Percentiles rank a stretch among this genome's conserved stretches.
phyloP scores from a whole-genome alignment of 2,888 invertebrate genomes.

The Alsophila aescularia region DNA sequence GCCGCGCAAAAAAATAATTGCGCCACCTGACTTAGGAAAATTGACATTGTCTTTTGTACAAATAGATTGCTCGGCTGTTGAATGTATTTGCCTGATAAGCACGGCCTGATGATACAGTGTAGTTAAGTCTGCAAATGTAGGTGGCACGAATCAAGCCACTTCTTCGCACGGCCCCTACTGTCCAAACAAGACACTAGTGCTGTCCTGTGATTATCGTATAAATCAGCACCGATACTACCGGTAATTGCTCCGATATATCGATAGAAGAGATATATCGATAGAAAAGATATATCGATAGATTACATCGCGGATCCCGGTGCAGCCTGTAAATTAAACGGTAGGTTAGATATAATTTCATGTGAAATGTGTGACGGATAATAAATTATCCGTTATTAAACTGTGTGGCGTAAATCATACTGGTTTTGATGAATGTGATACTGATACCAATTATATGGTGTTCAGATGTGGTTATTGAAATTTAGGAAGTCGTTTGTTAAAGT shows the following conservation, averaged over 20 bases:
- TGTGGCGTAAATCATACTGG: conserved; percentile 48
- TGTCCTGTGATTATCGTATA: conserved; percentile 76
- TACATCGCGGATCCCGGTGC: conserved; percentile 45
- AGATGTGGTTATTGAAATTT: conserved; percentile 11
- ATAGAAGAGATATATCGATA: conserved; percentile 47
- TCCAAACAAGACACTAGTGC: conserved; percentile 36
- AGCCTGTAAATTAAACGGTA: conserved; percentile 56
- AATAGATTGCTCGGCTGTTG: too few relatives aligned
- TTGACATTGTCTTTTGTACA: too few relatives aligned
- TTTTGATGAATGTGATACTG: conserved; percentile 36
- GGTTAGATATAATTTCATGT: conserved; percentile 63
- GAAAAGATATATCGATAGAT: conserved; percentile 56
- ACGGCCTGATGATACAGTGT: not conserved
- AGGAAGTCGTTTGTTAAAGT: conserved; percentile 7
- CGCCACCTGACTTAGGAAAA: too few relatives aligned
- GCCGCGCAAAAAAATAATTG: too few relatives aligned
- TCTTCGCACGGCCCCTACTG: conserved; percentile 11
- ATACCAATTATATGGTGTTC: conserved; percentile 27
- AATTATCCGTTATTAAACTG: conserved; percentile 55
- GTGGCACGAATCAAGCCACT: not conserved
- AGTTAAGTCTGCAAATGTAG: too few relatives aligned
- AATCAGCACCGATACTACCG: conserved; percentile 67
- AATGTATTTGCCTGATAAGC: too few relatives aligned
- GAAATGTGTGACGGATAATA: conserved; percentile 66
- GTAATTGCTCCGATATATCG: conserved; percentile 66